Evolutionary conservation across 2,113 vertebrate species (phyloP).

Genomic region (Sturnus vulgaris): DNA sequence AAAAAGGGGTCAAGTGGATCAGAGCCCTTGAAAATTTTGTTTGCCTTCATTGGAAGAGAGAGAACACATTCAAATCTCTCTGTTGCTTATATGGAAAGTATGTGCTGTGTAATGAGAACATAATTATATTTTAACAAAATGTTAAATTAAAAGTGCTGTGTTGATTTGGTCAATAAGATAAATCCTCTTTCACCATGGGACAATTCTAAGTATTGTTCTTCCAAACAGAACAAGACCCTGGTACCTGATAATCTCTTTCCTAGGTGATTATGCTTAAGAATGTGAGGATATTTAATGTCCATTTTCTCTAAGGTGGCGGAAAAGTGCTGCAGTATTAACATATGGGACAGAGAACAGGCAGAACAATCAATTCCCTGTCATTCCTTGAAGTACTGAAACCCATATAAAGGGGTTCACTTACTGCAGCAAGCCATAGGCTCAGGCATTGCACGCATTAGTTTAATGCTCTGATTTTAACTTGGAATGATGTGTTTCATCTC

Average conservation of each 20-base stretch:
- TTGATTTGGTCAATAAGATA: neutral
- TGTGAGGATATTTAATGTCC: neutral
- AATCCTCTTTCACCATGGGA: neutral
- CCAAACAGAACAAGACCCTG: neutral
- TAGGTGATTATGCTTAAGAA: neutral
- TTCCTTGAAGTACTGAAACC: neutral
- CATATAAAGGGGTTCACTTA: neutral
- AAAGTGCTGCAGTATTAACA: neutral
- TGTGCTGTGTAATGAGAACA: neutral
- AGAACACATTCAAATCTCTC: neutral
- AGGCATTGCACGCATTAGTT: neutral
- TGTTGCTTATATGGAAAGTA: neutral
- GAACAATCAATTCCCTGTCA: neutral
- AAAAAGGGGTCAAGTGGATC: neutral
- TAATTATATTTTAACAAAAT: neutral
- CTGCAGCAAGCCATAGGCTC: neutral
- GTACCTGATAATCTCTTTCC: neutral
- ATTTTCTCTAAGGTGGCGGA: neutral
- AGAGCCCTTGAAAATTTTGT: neutral
- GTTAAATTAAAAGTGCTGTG: neutral
- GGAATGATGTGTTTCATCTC: neutral
- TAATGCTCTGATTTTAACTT: neutral
- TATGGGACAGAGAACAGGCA: neutral
- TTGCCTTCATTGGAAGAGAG: neutral
- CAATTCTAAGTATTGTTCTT: neutral